Base-by-base conservation (phyloP, 2,797 vertebrate species). In the Hydrocynus forskahlii region DNA sequence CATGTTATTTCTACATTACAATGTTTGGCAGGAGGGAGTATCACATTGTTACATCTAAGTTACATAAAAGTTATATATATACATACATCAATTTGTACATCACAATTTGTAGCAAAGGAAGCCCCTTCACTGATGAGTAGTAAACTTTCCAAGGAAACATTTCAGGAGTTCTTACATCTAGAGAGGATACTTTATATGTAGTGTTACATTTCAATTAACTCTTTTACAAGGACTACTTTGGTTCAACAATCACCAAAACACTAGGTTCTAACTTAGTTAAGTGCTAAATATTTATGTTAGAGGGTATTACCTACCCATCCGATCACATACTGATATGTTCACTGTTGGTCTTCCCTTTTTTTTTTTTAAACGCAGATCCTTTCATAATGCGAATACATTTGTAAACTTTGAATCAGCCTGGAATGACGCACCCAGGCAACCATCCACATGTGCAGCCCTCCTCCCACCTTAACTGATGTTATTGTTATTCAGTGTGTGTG, bases 91-190 rank as follows among this genome's bases (percentile, higher is more conserved):
- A 86, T 86, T 87, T 81, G 73, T 80, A 91, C 63, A 66, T 88
- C 79, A 87, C 76, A 85, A 88, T 86, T 68, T 81, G 79, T 86
- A 83, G 83, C 87, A 80, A 90, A 81, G 82, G 78, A 87, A 82
- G 78, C 63, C 67, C 86, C 81, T 85, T 89, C 71, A 79, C 72
- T 88, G 74, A 70, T 83, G 70, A 86, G 55, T 71, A 86, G 86
- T 87, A 79, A 85, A 81, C 79, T 64, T 82, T 81, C 75, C 38
- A 59, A 75, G 38, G 55, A 73, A 75, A 72, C 48, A 81, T 55
- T 45, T 54, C 29, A 70, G 71, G 72, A 87, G 76, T 78, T 86
- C 85, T 76, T 87, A 89, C 59, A 86, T 89, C 79, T 85, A 85
- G 59, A 84, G 76, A 71, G 50, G 25, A 79, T 79, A 77, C 73